phyloP scores from a whole-genome alignment of 2,888 invertebrate species.

The Noctua janthe region DNA sequence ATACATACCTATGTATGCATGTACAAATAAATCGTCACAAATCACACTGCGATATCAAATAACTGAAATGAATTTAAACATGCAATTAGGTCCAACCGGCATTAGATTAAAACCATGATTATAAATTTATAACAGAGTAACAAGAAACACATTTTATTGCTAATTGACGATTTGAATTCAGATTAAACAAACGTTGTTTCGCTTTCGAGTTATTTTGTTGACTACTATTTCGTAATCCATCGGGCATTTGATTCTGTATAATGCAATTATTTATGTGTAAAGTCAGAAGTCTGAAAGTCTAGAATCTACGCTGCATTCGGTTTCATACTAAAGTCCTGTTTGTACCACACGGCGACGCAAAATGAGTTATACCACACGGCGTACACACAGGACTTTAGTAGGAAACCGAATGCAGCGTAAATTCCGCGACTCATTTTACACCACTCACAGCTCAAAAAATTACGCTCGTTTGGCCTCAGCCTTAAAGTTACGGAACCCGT shows the following conservation, averaged over 20 bases:
- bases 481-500: too few species aligned
- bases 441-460: too few species aligned
- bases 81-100: slow-evolving; percentile 8
- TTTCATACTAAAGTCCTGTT: too few species aligned
- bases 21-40: too few species aligned
- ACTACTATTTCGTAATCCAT: neutral
- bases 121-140: neutral
- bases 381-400: too few species aligned
- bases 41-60: neutral
- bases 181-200: slow-evolving; percentile 24
- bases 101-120: neutral
- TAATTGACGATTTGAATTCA: slow-evolving; percentile 26
- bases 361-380: too few species aligned
- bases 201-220: slow-evolving; percentile 6
- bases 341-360: too few species aligned
- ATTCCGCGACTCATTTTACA: too few species aligned
- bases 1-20: too few species aligned
- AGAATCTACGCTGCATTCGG: too few species aligned
- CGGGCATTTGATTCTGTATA: neutral
- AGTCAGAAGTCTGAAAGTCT: neutral
- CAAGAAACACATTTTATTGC: slow-evolving; percentile 12
- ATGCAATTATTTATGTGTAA: neutral
- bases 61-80: slow-evolving; percentile 38
- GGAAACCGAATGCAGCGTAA: too few species aligned
- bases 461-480: too few species aligned